Evolutionary conservation across 2,888 invertebrate genomes (phyloP).

Genomic region (Teleogryllus oceanicus): DNA sequence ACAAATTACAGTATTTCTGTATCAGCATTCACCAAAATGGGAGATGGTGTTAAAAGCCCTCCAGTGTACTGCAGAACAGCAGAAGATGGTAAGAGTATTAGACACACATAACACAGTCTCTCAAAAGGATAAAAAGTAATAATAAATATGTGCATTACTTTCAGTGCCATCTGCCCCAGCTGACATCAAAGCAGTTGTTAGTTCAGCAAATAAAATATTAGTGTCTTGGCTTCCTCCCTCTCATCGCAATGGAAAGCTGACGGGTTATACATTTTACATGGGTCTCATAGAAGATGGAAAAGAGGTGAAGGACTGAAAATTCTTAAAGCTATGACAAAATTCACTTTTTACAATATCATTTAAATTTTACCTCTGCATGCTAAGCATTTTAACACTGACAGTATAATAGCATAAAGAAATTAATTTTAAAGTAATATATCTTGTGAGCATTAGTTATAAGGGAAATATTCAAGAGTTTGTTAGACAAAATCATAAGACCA

Average conservation of each 20-base stretch:
- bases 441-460: too few relatives aligned
- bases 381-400: too few relatives aligned
- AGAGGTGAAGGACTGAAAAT: conserved; percentile 50
- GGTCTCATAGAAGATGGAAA: conserved; percentile 73
- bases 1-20: conserved; percentile 92
- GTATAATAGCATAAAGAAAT: too few relatives aligned
- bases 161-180: conserved; percentile 85
- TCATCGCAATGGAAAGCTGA: conserved; percentile 77
- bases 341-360: too few relatives aligned
- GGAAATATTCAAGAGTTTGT: too few relatives aligned
- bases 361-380: too few relatives aligned
- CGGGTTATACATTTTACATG: conserved; percentile 80
- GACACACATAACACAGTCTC: too few relatives aligned
- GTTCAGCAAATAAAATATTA: conserved; percentile 78
- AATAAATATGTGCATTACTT: conserved; percentile 33
- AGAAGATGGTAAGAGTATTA: conserved; percentile 70
- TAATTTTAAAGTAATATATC: too few relatives aligned
- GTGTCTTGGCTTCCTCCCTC: conserved; percentile 87
- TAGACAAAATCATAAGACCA: too few relatives aligned
- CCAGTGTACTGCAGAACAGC: conserved; percentile 84
- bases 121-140: too few relatives aligned
- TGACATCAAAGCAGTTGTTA: conserved; percentile 85
- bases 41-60: conserved; percentile 81
- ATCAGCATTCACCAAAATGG: conserved; percentile 81
- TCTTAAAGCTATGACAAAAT: not conserved